Evolutionary conservation across 2,888 invertebrate species (phyloP).

Genomic region (Empis stercorea): DNA sequence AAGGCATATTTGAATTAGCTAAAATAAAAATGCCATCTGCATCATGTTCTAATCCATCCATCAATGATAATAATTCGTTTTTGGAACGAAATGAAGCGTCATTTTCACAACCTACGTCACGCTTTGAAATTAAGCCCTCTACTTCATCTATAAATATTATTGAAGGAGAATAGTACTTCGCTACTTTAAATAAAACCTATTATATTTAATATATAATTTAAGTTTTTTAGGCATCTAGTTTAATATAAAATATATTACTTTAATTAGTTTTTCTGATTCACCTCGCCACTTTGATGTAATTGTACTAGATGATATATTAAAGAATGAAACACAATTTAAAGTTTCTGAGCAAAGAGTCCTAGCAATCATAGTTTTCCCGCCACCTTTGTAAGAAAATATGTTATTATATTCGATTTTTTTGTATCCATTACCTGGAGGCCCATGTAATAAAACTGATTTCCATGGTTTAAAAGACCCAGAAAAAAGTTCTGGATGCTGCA

Average conservation of each 20-base stretch:
- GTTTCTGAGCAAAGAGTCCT: slow-evolving; percentile 78
- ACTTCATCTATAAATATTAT: slow-evolving; percentile 90
- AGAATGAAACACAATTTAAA: slow-evolving; percentile 56
- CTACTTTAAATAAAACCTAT: slow-evolving; percentile 79
- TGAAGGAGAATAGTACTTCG: slow-evolving; percentile 71
- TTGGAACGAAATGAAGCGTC: slow-evolving; percentile 80
- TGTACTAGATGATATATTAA: slow-evolving; percentile 80
- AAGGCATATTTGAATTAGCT: slow-evolving; percentile 85
- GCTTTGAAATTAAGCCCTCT: slow-evolving; percentile 64
- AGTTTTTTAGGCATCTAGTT: too few relatives aligned
- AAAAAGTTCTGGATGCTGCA: slow-evolving; percentile 60
- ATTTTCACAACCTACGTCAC: slow-evolving; percentile 55
- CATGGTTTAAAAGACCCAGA: slow-evolving; percentile 61
- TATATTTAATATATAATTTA: too few relatives aligned
- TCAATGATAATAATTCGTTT: slow-evolving; percentile 73
- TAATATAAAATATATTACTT: too few relatives aligned
- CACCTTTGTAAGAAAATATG: slow-evolving; percentile 37
- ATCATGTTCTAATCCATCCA: slow-evolving; percentile 61
- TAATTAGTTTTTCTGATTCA: slow-evolving; percentile 85
- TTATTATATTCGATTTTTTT: too few relatives aligned
- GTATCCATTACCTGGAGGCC: slow-evolving; percentile 44
- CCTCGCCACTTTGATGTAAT: slow-evolving; percentile 94
- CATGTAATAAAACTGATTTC: slow-evolving; percentile 59
- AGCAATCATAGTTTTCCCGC: slow-evolving; percentile 82
- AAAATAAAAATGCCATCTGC: slow-evolving; percentile 56